Evolutionary conservation across 2,888 invertebrate genomes (phyloP).

Genomic region (Drosophila greeni): DNA sequence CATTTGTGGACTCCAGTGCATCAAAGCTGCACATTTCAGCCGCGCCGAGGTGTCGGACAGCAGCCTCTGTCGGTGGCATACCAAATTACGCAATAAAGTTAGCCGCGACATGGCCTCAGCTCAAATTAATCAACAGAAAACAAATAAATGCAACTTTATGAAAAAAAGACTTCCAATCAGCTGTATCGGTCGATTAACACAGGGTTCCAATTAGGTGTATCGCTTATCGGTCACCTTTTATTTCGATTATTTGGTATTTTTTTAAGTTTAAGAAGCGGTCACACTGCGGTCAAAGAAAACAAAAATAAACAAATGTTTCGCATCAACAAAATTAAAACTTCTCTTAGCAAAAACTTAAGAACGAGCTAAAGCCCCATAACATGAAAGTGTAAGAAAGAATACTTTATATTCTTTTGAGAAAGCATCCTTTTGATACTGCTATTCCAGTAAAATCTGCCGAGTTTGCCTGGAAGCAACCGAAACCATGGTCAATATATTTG

Average conservation of each 20-base stretch:
- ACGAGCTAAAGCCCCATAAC: not conserved
- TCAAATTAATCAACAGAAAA: constrained; percentile 4
- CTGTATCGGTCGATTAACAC: constrained; percentile 21
- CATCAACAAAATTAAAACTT: no score
- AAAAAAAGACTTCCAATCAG: constrained; percentile 43
- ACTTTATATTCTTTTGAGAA: not conserved
- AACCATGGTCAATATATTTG: not conserved
- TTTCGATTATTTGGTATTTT: not conserved
- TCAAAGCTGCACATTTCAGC: constrained; percentile 40
- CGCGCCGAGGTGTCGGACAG: constrained; percentile 29
- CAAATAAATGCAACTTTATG: constrained; percentile 29
- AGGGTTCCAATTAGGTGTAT: not conserved
- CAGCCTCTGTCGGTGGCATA: constrained; percentile 42
- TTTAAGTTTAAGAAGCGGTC: not conserved
- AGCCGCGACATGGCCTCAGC: constrained; percentile 59
- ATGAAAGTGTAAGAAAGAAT: not conserved
- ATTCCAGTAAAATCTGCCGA: not conserved
- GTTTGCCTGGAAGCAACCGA: not conserved
- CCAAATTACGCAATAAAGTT: constrained; percentile 60
- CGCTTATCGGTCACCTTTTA: not conserved
- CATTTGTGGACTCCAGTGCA: constrained; percentile 34
- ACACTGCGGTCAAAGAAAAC: not conserved
- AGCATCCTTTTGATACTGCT: no score
- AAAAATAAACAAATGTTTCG: not conserved
- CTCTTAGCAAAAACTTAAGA: not conserved